phyloP scores from a whole-genome alignment of 2,113 vertebrate genomes.

The Heptranchias perlo region DNA sequence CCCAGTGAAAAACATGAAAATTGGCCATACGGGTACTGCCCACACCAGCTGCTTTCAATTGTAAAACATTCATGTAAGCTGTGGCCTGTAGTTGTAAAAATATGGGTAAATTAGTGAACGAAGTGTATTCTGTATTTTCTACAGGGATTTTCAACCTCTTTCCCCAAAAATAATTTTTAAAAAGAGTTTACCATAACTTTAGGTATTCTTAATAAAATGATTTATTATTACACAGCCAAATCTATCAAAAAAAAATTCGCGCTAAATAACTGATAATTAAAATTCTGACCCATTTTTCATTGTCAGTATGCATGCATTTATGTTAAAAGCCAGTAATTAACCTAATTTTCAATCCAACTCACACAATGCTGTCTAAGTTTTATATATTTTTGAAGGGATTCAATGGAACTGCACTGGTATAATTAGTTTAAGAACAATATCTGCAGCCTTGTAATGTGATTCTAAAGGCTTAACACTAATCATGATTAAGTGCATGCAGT shows the following conservation, averaged over 20 bases:
- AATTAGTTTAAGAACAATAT: conserved; percentile 43
- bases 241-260: neutral
- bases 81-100: neutral
- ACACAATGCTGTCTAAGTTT: conserved; percentile 31
- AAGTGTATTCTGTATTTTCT: neutral
- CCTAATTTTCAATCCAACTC: neutral
- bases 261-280: neutral
- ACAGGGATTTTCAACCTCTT: neutral
- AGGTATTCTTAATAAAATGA: neutral
- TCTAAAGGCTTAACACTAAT: conserved; percentile 46
- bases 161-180: neutral
- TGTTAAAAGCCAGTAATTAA: neutral
- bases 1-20: neutral
- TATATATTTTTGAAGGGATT: conserved; percentile 42
- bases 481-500: conserved; percentile 48
- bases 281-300: neutral
- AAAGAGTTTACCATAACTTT: neutral
- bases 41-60: neutral
- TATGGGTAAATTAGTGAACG: neutral
- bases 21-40: neutral
- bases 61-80: neutral
- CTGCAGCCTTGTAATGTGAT: conserved; percentile 35
- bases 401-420: conserved; percentile 39
- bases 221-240: too few relatives aligned
- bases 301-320: neutral